These are phyloP conservation scores for Litocranius walleri DNA, from an alignment of 2,113 vertebrate genomes.

Conservation along the genomic window DNA sequence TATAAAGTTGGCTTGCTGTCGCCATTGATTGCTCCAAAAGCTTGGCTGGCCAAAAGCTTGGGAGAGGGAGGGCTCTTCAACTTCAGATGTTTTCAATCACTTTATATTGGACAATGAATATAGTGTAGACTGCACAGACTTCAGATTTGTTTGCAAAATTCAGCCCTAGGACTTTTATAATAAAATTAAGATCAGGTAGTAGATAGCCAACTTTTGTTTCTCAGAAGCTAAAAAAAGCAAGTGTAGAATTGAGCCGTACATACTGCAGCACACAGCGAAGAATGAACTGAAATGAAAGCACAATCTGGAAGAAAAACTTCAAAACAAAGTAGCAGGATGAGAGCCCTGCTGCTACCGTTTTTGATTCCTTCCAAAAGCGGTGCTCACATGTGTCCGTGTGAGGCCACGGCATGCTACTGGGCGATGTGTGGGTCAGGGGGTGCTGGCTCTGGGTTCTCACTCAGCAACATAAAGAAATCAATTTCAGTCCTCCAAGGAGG, in stretches of 20 bases:
- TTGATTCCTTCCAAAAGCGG: constrained; percentile 7
- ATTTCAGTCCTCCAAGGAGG: constrained; percentile 78
- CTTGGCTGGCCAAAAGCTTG: not conserved
- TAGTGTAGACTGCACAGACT: not conserved
- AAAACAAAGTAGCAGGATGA: constrained; percentile 58
- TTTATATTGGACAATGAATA: not conserved
- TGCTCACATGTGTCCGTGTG: not conserved
- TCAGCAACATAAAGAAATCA: constrained; percentile 77
- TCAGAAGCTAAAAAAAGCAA: constrained; percentile 8
- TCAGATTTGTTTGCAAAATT: constrained; percentile 38
- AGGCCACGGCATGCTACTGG: not conserved
- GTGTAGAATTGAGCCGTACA: constrained; percentile 25
- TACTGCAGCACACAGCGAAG: constrained; percentile 29
- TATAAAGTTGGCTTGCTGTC: not conserved
- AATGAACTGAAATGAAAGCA: constrained; percentile 59
- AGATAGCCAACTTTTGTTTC: constrained; percentile 40
- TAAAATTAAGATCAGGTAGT: constrained; percentile 21
- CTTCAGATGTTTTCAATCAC: not conserved
- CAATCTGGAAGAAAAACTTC: constrained; percentile 65
- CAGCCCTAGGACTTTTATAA: not conserved
- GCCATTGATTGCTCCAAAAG: not conserved
- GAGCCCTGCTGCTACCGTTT: constrained; percentile 60
- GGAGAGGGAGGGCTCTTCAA: not conserved
- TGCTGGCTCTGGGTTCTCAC: constrained; percentile 63
- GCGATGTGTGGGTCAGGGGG: not conserved